Evolutionary conservation across 2,888 invertebrate genomes (phyloP), one percentile per base, ranked within the genome.

Genomic region (Leptinotarsa haldemani): DNA sequence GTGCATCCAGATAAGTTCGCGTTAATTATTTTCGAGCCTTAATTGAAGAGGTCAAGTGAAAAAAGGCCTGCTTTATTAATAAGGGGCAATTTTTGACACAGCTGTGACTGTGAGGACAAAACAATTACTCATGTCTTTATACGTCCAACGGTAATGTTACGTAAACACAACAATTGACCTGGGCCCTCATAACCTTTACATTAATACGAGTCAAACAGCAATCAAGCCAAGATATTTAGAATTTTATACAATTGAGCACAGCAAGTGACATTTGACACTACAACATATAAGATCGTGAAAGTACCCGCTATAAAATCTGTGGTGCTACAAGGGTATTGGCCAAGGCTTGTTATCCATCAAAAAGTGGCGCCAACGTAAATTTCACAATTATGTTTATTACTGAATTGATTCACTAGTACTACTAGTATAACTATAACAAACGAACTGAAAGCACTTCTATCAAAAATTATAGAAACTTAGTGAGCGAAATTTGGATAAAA

Each of bases 141-240:
- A 52, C 69, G 65, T 61, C 69, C 66, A 75, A 75, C 75, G 75
- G 75, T 75, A 70, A 72, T 74, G 83, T 83, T 84, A 84, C 84
- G 83, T 83, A 84, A 84, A 84, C 84, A 84, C 71, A 81, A 79
- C 78, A 83, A 83, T 84, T 84, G 83, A 84, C 83, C 83, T 82
- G 76, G 48, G 78, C 82, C 79, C 82, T 81, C 79, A 77, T 83
- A 82, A 84, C 83, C 84, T 83, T 74, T 84, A 77, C 80, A 84
- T 84, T 84, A 83, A 82, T 83, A 75, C 80, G 83, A 84, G 84
- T 84, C 84, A 84, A 83, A 81, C 82, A 80, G 73, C 77, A 80
- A 80, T 80, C 78, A 77, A 80, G 79, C 76, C 71, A 77, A 80
- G 81, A 79, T 80, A 80, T 79, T 80, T 81, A 75, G 77, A 79